Evolutionary conservation across 2,888 invertebrate species (phyloP).

Genomic region (Ligdia adustata): DNA sequence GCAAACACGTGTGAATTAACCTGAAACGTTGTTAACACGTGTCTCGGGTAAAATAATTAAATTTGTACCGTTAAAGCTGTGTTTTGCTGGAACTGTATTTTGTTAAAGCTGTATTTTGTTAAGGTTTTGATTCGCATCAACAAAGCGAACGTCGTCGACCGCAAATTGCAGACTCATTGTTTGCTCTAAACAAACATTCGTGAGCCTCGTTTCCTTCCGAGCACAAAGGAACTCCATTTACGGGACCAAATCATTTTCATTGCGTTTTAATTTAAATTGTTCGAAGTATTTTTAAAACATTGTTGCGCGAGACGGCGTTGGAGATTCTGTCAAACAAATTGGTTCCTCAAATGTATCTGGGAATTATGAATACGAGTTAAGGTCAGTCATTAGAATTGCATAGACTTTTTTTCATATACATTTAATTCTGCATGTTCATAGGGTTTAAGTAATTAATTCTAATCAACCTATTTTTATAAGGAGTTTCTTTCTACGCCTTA

Average conservation of each 20-base stretch:
- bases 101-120: slow-evolving; percentile 57
- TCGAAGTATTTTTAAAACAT: slow-evolving; percentile 36
- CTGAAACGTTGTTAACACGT: slow-evolving; percentile 22
- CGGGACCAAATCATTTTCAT: slow-evolving; percentile 67
- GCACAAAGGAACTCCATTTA: slow-evolving; percentile 76
- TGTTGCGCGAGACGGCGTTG: not conserved
- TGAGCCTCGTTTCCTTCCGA: slow-evolving; percentile 66
- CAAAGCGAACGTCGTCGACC: slow-evolving; percentile 68
- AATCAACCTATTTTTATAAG: not conserved
- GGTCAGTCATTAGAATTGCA: too few relatives aligned
- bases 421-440: too few relatives aligned
- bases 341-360: not conserved
- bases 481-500: too few relatives aligned
- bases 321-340: not conserved
- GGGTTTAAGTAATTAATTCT: not conserved
- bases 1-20: slow-evolving; percentile 26
- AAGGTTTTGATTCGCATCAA: slow-evolving; percentile 75
- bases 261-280: slow-evolving; percentile 62
- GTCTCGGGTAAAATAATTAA: slow-evolving; percentile 50
- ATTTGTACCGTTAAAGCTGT: slow-evolving; percentile 56
- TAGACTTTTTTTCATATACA: too few relatives aligned
- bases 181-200: slow-evolving; percentile 76
- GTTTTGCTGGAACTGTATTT: slow-evolving; percentile 35
- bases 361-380: too few relatives aligned
- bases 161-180: slow-evolving; percentile 81